These are phyloP conservation scores for Xanthorhoe spadicearia DNA, from an alignment of 2,888 invertebrate genomes.

Conservation along the genomic window DNA sequence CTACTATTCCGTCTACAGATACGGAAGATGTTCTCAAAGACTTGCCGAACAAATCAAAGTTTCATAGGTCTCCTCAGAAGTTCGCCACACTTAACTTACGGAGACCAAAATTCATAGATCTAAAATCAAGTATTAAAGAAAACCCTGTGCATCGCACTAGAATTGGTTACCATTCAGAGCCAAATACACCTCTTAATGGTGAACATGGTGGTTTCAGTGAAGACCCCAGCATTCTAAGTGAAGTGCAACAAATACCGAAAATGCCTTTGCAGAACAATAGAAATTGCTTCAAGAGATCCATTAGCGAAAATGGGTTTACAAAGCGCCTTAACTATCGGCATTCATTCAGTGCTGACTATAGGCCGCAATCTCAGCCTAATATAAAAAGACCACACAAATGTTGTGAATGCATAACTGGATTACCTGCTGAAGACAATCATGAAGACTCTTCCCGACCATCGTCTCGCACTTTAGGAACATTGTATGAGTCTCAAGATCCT, in stretches of 20 bases:
- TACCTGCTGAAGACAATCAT: slow-evolving; percentile 69
- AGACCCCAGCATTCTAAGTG: slow-evolving; percentile 69
- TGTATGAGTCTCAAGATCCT: slow-evolving; percentile 85
- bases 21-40: slow-evolving; percentile 81
- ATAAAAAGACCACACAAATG: slow-evolving; percentile 76
- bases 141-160: slow-evolving; percentile 72
- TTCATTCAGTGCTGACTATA: slow-evolving; percentile 78
- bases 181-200: slow-evolving; percentile 75
- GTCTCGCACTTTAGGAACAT: slow-evolving; percentile 76
- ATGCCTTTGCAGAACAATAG: slow-evolving; percentile 77
- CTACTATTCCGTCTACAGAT: slow-evolving; percentile 80
- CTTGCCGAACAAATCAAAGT: slow-evolving; percentile 78
- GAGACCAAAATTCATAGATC: slow-evolving; percentile 79
- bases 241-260: slow-evolving; percentile 77
- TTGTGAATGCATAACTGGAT: slow-evolving; percentile 80
- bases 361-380: slow-evolving; percentile 58
- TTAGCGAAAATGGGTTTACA: slow-evolving; percentile 79
- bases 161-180: slow-evolving; percentile 81
- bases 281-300: slow-evolving; percentile 77
- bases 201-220: slow-evolving; percentile 65
- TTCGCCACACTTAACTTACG: slow-evolving; percentile 78
- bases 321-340: slow-evolving; percentile 80
- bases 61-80: slow-evolving; percentile 80
- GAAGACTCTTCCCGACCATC: slow-evolving; percentile 63
- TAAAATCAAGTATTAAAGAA: slow-evolving; percentile 67